A percentile compares a stretch with the other conserved stretches of the same genome.
Evolutionary conservation across 2,113 vertebrate genomes (phyloP).

Genomic region (Odontesthes bonariensis): DNA sequence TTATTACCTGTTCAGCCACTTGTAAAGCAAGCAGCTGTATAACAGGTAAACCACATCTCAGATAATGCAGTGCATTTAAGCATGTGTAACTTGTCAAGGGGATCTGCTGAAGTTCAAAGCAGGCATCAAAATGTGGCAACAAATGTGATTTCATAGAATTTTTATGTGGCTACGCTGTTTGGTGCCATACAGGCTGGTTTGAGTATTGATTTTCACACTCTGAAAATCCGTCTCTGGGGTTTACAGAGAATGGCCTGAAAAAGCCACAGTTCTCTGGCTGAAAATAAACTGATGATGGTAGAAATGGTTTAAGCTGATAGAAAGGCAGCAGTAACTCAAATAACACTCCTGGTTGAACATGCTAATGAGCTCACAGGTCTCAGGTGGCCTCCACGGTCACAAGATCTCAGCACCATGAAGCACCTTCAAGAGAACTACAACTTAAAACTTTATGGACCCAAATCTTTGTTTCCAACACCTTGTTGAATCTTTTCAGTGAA

Average conservation of each 20-base stretch:
- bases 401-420: too few relatives aligned
- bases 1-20: neutral
- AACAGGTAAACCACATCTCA: neutral
- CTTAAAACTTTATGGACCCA: too few relatives aligned
- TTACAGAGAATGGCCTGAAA: neutral
- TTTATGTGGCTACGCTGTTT: neutral
- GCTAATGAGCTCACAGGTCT: too few relatives aligned
- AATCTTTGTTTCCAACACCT: too few relatives aligned
- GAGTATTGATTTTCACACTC: constrained; percentile 14
- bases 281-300: constrained; percentile 2
- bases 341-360: too few relatives aligned
- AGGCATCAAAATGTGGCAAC: neutral
- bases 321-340: neutral
- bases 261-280: neutral
- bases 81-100: neutral
- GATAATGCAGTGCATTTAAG: neutral
- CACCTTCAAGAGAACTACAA: too few relatives aligned
- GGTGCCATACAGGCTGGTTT: constrained; percentile 1
- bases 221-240: neutral
- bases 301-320: neutral
- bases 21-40: too few relatives aligned
- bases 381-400: too few relatives aligned
- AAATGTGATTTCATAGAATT: neutral
- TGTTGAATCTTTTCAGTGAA: too few relatives aligned
- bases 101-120: neutral